Base-by-base conservation (phyloP, 2,113 vertebrate species). In the Etia nguti region DNA sequence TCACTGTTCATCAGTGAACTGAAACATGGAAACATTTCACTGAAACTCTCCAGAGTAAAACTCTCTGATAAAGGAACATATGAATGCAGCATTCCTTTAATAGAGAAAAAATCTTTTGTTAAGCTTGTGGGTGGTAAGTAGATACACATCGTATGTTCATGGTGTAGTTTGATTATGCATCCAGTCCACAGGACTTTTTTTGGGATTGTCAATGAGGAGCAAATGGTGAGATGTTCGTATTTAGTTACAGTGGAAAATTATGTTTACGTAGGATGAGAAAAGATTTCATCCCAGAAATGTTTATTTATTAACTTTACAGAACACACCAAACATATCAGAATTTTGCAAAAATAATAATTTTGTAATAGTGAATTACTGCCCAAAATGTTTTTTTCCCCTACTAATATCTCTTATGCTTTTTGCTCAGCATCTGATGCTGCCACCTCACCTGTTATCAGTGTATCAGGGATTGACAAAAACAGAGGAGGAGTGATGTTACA, bases 231-330 rank as follows among this genome's bases (percentile, higher is more conserved):
- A 43, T 43, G 12, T 34, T 34, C 6, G 6, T 34, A 56, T 56
- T 56, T 59, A 29, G 26, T 31, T 10, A 31, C 13, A 59, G 7
- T 59, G 54, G 12, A 55, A 24, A 12, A 24, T 1, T 0, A 55
- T 1, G 0, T 1, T 24, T 22, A 1, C 22, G 52, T 0, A 22
- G 12, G 2, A 13, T 0, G 13, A 29, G 7, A 0, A 26, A 29
- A 26, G n/a, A 4, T 56, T 13, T 24, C 24, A 24, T 56, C 0
- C 1, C 11, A 56, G 3, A 56, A 7, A 56, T 56, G 54, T 13
- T 56, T 24, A 13, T 56, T 24, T 12, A 24, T 13, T 56, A 13
- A 24, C 3, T 22, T 55, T 1, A 54, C 1, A 56, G 8, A 46
- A 2, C 0, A 41, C 38, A 41, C 38, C 38, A n/a, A n/a, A n/a